Base-by-base conservation (phyloP, 2,113 vertebrate species). In the Rhombomys opimus region DNA sequence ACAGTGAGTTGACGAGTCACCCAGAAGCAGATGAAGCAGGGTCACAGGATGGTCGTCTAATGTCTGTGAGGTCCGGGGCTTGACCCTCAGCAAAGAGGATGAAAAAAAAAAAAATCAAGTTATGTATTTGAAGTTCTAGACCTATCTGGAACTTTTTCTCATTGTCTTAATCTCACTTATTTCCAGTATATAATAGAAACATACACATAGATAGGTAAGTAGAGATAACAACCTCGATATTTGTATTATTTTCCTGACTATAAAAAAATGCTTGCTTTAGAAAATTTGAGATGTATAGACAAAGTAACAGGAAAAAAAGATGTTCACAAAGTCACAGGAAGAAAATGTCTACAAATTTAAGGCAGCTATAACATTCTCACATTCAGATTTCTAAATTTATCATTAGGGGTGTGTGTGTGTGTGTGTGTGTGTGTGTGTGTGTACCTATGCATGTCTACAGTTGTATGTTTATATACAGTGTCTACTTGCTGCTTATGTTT, bases 71-170 rank as follows among this genome's bases (percentile, higher is more conserved):
- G 35, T 38, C 35, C 52, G 11, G 4, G 23, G 35, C 27, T 57
- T 57, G 87, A 72, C 6, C 12, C 9, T 6, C 50, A 88, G 50
- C 67, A 73, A 25, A 27, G 6, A 38, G 23, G 54, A 50, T 38
- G 10, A 41, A 38, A 22, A 46, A 82, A 20, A 63, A 63, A 38
- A 61, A 9, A 30, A 41, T 18, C 17, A 30, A 59, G 68, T n/a
- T 85, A 38, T 61, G 61, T 73, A 91, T 75, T 94, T 95, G 77
- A 87, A 78, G 73, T 50, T 94, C n/a, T n/a, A 72, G 68, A 38
- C 57, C 23, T 84, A 63, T 41, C 7, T 38, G 27, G 63, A 35
- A n/a, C 23, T 92, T 87, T 90, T 90, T 50, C 73, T 65, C 20
- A 68, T 82, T 35, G 46, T 15, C 7, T 88, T 35, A 54, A 76